Conservation (phyloP, 2,888 invertebrate genomes). For the Dicroscelio sp. region DNA sequence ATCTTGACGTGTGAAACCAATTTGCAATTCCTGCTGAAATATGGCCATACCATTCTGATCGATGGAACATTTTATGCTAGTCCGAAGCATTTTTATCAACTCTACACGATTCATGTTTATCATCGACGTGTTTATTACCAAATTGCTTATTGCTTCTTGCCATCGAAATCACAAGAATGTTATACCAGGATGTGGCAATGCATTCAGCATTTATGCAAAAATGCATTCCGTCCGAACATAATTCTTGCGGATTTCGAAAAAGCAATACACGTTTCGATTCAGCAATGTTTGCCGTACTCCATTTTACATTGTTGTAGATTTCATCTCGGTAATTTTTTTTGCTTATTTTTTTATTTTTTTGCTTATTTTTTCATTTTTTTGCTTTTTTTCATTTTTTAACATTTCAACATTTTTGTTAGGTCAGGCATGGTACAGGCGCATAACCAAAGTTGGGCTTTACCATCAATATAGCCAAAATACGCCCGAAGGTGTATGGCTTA, state of each 20-base stretch:
- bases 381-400: no score
- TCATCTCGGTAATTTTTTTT: background rate
- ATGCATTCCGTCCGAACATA: background rate
- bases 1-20: conserved; percentile 28
- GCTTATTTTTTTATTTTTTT: background rate
- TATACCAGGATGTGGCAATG: conserved; percentile 24
- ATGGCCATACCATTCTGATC: conserved; percentile 4
- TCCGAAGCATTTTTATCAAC: conserved; percentile 5
- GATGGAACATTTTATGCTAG: conserved; percentile 37
- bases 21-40: conserved; percentile 6
- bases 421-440: no score
- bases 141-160: conserved; percentile 31
- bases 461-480: no score
- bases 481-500: no score
- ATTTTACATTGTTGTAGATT: conserved; percentile 13
- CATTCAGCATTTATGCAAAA: background rate
- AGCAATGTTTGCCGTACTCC: background rate
- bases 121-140: background rate
- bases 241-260: background rate
- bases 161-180: conserved; percentile 31
- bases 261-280: background rate
- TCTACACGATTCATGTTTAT: conserved; percentile 40
- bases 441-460: no score
- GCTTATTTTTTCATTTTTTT: no score
- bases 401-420: no score